Percentiles rank a stretch among this genome's conserved stretches.
Evolutionary conservation across 2,113 vertebrate genomes (phyloP).

Genomic region (Micromys minutus): DNA sequence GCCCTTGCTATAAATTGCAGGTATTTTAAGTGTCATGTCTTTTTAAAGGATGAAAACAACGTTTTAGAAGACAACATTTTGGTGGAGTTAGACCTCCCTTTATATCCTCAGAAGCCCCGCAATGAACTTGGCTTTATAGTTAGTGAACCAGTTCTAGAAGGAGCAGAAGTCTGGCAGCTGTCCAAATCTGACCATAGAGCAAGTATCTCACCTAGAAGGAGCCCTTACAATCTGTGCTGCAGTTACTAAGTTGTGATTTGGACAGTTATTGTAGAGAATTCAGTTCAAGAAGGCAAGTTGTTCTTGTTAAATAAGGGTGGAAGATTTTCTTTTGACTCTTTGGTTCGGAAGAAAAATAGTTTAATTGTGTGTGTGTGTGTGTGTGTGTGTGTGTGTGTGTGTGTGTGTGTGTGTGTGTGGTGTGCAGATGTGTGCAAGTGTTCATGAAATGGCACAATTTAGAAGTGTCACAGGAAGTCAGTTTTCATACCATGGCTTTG

Average conservation of each 20-base stretch:
- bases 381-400: background rate
- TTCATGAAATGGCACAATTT: background rate
- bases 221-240: background rate
- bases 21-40: conserved; percentile 1
- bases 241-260: background rate
- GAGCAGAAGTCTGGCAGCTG: background rate
- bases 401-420: background rate
- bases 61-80: conserved; percentile 62
- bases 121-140: background rate
- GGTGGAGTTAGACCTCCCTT: background rate
- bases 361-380: too few relatives aligned
- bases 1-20: conserved; percentile 38
- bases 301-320: background rate
- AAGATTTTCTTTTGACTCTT: background rate
- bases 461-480: background rate
- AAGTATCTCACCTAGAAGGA: conserved; percentile 20
- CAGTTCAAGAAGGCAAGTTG: background rate
- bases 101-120: background rate
- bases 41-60: conserved; percentile 50
- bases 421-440: background rate
- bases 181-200: background rate
- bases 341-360: too few relatives aligned
- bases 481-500: background rate
- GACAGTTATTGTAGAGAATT: background rate
- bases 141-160: conserved; percentile 8